A percentile compares a stretch with the other conserved stretches of the same genome.
These are phyloP conservation scores for Crossaster papposus DNA, from an alignment of 53 echinoderm and acorn worm genomes.

Conservation along the genomic window DNA sequence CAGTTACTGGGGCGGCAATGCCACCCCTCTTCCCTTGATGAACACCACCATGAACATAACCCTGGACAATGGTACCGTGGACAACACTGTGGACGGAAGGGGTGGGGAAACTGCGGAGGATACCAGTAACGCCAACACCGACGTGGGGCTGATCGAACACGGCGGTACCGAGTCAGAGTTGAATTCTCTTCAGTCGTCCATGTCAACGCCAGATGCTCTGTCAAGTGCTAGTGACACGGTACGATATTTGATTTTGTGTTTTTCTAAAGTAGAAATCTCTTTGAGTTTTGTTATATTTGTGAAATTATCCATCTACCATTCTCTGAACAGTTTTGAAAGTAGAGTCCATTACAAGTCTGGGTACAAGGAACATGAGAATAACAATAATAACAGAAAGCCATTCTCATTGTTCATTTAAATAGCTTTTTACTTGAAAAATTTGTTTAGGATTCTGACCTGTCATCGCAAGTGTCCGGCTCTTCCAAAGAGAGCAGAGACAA, in stretches of 20 bases:
- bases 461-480: slow-evolving; percentile 80
- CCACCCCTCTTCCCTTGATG: background rate
- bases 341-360: too few species aligned
- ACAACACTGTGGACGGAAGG: slow-evolving; percentile 27
- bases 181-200: slow-evolving; percentile 65
- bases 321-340: too few species aligned
- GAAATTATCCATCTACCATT: too few species aligned
- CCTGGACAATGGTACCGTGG: slow-evolving; percentile 36
- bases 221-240: slow-evolving; percentile 95
- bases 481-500: slow-evolving; percentile 77
- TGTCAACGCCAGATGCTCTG: slow-evolving; percentile 81
- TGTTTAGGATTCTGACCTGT: slow-evolving; percentile 92
- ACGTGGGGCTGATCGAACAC: slow-evolving; percentile 20
- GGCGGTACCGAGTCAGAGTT: slow-evolving; percentile 46
- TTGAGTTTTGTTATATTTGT: background rate
- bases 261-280: background rate
- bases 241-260: slow-evolving; percentile 32
- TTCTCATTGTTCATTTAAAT: too few species aligned
- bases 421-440: background rate
- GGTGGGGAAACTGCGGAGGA: slow-evolving; percentile 19
- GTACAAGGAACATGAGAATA: too few species aligned
- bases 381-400: too few species aligned
- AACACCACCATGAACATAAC: slow-evolving; percentile 24
- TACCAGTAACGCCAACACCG: slow-evolving; percentile 45
- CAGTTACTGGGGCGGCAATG: slow-evolving; percentile 46